Base-by-base conservation (phyloP, 2,113 vertebrate species). In the Ranitomeya imitator region DNA sequence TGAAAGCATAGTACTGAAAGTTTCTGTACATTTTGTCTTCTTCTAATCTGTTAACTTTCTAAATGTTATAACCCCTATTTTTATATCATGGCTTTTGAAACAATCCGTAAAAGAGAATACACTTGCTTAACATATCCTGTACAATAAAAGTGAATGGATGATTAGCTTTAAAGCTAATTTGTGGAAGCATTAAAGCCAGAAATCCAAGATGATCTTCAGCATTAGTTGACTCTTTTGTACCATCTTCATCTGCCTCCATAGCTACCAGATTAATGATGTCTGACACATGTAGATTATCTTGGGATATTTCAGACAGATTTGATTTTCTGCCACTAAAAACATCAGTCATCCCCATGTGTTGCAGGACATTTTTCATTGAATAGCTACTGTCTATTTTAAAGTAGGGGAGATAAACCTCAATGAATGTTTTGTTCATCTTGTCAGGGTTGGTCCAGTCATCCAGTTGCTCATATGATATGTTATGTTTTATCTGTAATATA, bases 161-260 rank as follows among this genome's bases (percentile, higher is more conserved):
- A 83, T 67, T 51, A 51, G 19, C 81, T 67, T 14, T 67, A 23
- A n/a, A 83, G 5, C 7, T 69, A 10, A 14, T 37, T 67, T 83
- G 60, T 83, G 81, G 61, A 19, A 83, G 60, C 31, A 4, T 23
- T 67, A 83, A 23, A n/a, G 11, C 1, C 11, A 83, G 13, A 83
- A 54, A 52, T 69, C 18, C 61, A 14, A 83, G 15, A 26, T 23
- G 0, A 54, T 83, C 81, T 23, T 45, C 81, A 52, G 0, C 11
- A 83, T n/a, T 15, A 7, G 18, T 69, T 67, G 9, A 1, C 8
- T 85, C 52, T 57, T 57, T 15, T 26, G 67, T 71, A 19, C 67
- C 83, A 59, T 85, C 83, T 31, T 85, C 83, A 85, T 57, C 67
- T 55, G 54, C 67, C 23, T 85, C 19, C 67, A 85, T 16, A 37